Evolutionary conservation across 2,888 invertebrate species (phyloP).

Genomic region (Pantelozetes paolii): DNA sequence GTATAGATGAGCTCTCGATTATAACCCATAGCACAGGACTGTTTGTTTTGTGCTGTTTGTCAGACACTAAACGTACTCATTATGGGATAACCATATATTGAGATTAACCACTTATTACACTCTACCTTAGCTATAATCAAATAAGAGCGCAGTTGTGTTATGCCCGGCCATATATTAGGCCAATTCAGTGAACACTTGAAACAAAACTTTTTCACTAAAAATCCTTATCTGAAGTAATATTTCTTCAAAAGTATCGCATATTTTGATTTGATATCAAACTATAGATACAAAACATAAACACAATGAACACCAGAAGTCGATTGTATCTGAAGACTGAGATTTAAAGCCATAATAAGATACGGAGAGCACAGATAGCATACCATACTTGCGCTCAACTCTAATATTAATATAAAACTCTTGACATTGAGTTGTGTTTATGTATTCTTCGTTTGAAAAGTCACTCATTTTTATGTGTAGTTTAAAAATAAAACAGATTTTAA

Average conservation of each 20-base stretch:
- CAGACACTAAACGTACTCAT: not conserved
- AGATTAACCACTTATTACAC: conserved; percentile 3
- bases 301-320: conserved; percentile 15
- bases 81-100: not conserved
- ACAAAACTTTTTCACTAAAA: not conserved
- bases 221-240: not conserved
- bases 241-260: not conserved
- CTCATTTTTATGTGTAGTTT: not conserved
- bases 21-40: not conserved
- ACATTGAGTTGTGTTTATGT: conserved; percentile 34
- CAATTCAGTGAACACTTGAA: not conserved
- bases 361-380: not conserved
- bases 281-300: not conserved
- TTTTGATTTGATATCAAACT: conserved; percentile 14
- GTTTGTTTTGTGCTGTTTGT: not conserved
- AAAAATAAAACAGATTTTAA: not conserved
- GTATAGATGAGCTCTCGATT: not conserved
- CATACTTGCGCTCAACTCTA: not conserved
- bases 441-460: conserved; percentile 9
- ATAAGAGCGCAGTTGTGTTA: not conserved
- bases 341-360: not conserved
- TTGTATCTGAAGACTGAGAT: not conserved
- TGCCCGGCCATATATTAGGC: not conserved
- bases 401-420: conserved; percentile 4
- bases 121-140: not conserved